Evolutionary conservation across 2,113 vertebrate genomes (phyloP).

Genomic region (Glaucomys volans): DNA sequence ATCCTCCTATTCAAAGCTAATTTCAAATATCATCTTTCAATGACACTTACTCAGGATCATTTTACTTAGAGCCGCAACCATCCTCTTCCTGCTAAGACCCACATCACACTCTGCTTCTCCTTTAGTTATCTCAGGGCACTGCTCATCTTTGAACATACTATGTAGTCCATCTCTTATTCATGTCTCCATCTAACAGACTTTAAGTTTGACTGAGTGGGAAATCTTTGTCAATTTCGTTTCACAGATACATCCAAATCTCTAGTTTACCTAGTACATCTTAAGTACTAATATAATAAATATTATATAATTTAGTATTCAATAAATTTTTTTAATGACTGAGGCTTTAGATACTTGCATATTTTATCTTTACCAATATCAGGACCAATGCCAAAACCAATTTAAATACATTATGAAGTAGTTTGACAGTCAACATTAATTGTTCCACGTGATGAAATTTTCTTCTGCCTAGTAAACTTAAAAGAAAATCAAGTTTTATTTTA

Average conservation of each 20-base stretch:
- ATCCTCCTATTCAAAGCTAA: not conserved
- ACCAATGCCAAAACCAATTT: not conserved
- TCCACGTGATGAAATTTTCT: not conserved
- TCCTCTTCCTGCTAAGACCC: not conserved
- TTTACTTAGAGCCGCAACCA: not conserved
- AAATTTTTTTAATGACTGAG: not conserved
- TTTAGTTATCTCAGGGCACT: not conserved
- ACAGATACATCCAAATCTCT: not conserved
- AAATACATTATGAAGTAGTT: not conserved
- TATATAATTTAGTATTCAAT: not conserved
- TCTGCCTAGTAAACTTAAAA: not conserved
- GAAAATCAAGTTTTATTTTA: constrained; percentile 2
- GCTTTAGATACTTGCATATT: not conserved
- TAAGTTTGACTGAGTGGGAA: not conserved
- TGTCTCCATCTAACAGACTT: not conserved
- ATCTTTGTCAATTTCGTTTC: not conserved
- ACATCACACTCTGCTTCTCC: not conserved
- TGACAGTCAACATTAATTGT: not conserved
- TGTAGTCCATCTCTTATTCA: not conserved
- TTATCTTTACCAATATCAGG: not conserved
- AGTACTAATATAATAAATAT: not conserved
- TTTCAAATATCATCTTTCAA: not conserved
- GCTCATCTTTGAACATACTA: not conserved
- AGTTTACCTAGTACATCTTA: not conserved
- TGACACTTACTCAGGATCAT: not conserved